These are phyloP conservation scores for Sinocyclocheilus anophthalmus DNA, from an alignment of 2,113 vertebrate species.

Conservation along the genomic window DNA sequence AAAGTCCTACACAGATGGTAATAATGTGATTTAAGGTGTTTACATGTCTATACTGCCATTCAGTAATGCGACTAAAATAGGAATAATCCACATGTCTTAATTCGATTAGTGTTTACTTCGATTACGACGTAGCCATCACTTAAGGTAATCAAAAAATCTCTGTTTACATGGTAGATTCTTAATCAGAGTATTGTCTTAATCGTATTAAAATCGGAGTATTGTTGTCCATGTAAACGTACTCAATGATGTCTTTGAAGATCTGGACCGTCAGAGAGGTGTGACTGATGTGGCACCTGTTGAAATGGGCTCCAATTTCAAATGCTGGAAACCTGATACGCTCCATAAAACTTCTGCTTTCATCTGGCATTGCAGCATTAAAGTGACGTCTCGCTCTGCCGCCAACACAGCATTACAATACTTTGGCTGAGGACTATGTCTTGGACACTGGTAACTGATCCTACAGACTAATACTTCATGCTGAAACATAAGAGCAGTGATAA, in stretches of 20 bases:
- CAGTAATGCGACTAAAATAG: too few relatives aligned
- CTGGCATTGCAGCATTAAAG: conserved; percentile 5
- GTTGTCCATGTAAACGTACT: too few relatives aligned
- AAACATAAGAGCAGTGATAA: background rate
- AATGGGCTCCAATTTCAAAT: conserved; percentile 72
- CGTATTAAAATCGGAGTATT: too few relatives aligned
- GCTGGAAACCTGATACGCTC: conserved; percentile 68
- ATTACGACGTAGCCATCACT: too few relatives aligned
- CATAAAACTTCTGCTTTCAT: conserved; percentile 57
- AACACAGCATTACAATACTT: conserved; percentile 2
- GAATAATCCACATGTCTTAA: too few relatives aligned
- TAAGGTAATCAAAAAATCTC: too few relatives aligned
- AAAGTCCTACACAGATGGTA: too few relatives aligned
- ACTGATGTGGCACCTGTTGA: conserved; percentile 79
- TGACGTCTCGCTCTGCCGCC: background rate
- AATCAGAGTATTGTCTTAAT: too few relatives aligned
- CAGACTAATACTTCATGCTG: conserved; percentile 2
- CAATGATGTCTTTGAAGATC: conserved; percentile 1
- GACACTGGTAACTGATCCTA: conserved; percentile 17
- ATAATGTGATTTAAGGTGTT: too few relatives aligned
- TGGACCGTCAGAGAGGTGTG: conserved; percentile 55
- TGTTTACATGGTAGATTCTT: too few relatives aligned
- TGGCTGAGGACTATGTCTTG: conserved; percentile 14
- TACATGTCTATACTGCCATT: too few relatives aligned
- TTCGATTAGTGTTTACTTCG: too few relatives aligned